Evolutionary conservation across 1,140 invertebrate genomes (phyloP).

Genomic region (Pemphigus obesinymphae): DNA sequence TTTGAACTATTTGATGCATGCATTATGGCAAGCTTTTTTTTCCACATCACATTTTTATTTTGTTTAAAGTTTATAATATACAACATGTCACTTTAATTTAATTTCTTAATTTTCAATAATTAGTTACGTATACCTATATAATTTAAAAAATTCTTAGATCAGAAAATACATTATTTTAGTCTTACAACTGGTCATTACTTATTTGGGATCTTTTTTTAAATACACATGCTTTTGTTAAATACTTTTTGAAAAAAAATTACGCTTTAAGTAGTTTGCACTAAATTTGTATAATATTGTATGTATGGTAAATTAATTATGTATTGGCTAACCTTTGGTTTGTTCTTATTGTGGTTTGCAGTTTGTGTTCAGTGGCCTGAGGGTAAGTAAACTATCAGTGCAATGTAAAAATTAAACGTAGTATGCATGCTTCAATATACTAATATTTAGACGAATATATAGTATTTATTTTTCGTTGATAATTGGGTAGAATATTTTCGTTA

Average conservation of each 20-base stretch:
- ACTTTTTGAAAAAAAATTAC: slow-evolving; percentile 4
- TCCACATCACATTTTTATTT: background rate
- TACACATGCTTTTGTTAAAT: background rate
- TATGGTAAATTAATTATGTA: slow-evolving; percentile 38
- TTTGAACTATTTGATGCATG: background rate
- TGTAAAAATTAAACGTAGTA: background rate
- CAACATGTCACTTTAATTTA: background rate
- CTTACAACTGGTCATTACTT: background rate
- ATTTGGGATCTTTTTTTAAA: background rate
- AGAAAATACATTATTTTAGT: background rate
- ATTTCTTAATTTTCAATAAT: background rate
- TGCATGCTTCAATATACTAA: slow-evolving; percentile 18
- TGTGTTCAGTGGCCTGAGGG: slow-evolving; percentile 84
- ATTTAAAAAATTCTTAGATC: background rate
- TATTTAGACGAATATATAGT: background rate
- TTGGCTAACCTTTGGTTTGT: slow-evolving; percentile 43
- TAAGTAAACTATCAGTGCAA: slow-evolving; percentile 50
- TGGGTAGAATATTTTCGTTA: background rate
- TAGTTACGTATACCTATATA: background rate
- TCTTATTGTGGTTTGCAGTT: slow-evolving; percentile 63
- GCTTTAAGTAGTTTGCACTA: slow-evolving; percentile 23
- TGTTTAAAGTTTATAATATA: background rate
- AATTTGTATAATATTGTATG: slow-evolving; percentile 35
- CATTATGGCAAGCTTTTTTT: background rate
- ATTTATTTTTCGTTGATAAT: background rate